Evolutionary conservation across 2,797 vertebrate genomes (phyloP).

Genomic region (Sebastes kiyomatsui): DNA sequence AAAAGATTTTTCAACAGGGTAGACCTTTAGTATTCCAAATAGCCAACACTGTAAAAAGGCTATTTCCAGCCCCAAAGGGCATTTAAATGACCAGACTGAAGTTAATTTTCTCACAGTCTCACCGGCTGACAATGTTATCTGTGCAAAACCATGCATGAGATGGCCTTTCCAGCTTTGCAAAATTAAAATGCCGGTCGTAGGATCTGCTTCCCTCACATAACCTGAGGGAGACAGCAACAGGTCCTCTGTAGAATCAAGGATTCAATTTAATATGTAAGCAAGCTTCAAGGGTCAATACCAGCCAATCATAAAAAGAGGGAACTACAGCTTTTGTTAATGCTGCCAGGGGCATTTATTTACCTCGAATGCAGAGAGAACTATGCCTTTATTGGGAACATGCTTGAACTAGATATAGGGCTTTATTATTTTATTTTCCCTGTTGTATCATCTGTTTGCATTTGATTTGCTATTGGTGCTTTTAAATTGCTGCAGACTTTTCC

Average conservation of each 20-base stretch:
- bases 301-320: background rate
- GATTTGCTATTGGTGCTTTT: background rate
- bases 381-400: background rate
- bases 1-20: background rate
- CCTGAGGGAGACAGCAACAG: background rate
- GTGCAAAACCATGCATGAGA: background rate
- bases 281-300: background rate
- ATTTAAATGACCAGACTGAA: background rate
- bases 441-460: background rate
- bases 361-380: background rate
- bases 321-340: background rate
- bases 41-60: background rate
- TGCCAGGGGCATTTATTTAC: background rate
- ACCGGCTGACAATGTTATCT: slow-evolving; percentile 2
- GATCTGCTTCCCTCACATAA: background rate
- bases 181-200: background rate
- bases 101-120: background rate
- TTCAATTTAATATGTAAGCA: background rate
- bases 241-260: background rate
- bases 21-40: background rate
- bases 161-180: background rate
- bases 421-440: background rate
- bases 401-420: background rate
- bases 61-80: background rate
- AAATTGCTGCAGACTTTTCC: background rate